phyloP scores from a whole-genome alignment of 1,140 invertebrate species.

The Pantala flavescens region DNA sequence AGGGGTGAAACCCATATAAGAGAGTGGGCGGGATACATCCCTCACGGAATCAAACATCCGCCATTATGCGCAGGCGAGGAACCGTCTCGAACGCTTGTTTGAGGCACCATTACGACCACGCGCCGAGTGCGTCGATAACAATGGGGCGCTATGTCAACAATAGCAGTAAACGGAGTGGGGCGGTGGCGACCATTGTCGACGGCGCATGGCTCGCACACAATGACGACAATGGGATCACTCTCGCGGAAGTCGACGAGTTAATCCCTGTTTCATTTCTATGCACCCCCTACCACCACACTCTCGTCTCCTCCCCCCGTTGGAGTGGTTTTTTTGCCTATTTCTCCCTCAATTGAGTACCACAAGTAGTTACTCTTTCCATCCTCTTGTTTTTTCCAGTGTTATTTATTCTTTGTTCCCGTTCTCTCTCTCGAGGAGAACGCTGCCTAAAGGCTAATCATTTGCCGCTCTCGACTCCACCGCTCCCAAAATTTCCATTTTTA shows the following conservation, averaged over 20 bases:
- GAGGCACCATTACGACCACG: not conserved
- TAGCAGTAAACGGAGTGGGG: not conserved
- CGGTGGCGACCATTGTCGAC: not conserved
- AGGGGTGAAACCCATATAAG: not conserved
- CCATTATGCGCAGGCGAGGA: not conserved
- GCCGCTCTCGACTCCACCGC: not conserved
- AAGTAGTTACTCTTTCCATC: too few species aligned
- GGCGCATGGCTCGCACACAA: not conserved
- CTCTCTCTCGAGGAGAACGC: not conserved
- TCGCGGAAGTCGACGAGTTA: conserved; percentile 3
- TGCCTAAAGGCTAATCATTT: not conserved
- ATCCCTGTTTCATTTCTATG: not conserved
- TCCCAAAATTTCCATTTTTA: not conserved
- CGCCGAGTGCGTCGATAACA: not conserved
- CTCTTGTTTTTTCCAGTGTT: too few species aligned
- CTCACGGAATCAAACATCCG: not conserved
- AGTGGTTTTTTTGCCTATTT: not conserved
- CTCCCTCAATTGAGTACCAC: not conserved
- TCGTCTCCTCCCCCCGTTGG: not conserved
- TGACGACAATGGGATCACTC: not conserved
- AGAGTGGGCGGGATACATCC: not conserved
- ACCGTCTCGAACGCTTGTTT: conserved; percentile 1
- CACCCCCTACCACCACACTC: not conserved
- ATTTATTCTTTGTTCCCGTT: not conserved
- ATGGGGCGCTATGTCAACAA: not conserved